A percentile compares a stretch with the other conserved stretches of the same genome.
Conservation (phyloP, 2,797 vertebrate species). For the Cossypha dichroa region DNA sequence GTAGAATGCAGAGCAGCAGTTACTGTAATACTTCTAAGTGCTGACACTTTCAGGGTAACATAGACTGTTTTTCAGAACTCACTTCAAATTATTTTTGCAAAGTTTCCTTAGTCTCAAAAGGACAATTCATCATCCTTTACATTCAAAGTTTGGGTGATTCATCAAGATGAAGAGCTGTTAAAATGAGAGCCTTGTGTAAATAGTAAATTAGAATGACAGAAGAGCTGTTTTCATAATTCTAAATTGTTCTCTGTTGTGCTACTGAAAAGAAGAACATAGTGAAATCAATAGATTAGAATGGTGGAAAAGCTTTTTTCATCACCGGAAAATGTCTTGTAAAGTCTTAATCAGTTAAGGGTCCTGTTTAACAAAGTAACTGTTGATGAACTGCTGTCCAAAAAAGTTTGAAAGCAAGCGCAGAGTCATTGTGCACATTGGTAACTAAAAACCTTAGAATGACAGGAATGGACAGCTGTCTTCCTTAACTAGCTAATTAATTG, state of each 20-base stretch:
- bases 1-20: not conserved
- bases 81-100: not conserved
- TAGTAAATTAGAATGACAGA: not conserved
- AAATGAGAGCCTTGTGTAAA: not conserved
- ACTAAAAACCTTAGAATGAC: slow-evolving; percentile 46
- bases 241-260: not conserved
- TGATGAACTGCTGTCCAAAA: slow-evolving; percentile 57
- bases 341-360: slow-evolving; percentile 32
- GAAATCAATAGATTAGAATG: slow-evolving; percentile 6
- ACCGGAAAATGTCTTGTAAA: slow-evolving; percentile 34
- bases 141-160: not conserved
- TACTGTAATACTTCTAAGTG: not conserved
- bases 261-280: not conserved
- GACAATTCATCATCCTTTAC: not conserved
- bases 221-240: not conserved
- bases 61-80: not conserved
- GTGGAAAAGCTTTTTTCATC: not conserved
- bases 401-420: not conserved
- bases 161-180: not conserved
- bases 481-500: slow-evolving; percentile 33
- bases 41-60: not conserved
- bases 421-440: not conserved
- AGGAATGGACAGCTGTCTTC: slow-evolving; percentile 63
- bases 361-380: slow-evolving; percentile 57
- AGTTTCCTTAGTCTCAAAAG: not conserved